A percentile compares a stretch with the other conserved stretches of the same genome.
Evolutionary conservation across 1,140 invertebrate genomes (phyloP).

Genomic region (Bathynomus jamesi): DNA sequence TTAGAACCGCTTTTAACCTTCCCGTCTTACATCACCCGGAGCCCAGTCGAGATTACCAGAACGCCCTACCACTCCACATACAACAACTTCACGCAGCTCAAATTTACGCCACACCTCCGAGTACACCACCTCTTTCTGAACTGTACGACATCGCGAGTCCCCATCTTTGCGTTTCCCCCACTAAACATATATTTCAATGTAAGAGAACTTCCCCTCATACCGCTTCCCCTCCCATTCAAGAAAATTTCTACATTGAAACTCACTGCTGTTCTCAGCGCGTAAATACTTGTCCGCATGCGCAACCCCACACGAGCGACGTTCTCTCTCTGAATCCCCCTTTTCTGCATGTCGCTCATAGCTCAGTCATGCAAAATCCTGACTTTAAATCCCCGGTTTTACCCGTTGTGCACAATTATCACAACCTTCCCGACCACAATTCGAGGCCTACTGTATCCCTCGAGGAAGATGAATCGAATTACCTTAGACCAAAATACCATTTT

Average conservation of each 20-base stretch:
- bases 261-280: conserved; percentile 22
- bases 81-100: conserved; percentile 34
- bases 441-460: conserved; percentile 18
- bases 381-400: not conserved
- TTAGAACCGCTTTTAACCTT: conserved; percentile 18
- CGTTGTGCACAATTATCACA: conserved; percentile 24
- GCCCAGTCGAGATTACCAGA: conserved; percentile 19
- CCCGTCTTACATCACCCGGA: conserved; percentile 16
- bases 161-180: not conserved
- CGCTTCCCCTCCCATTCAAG: not conserved
- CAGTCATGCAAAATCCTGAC: not conserved
- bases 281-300: conserved; percentile 11
- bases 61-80: conserved; percentile 29
- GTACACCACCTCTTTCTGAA: conserved; percentile 32
- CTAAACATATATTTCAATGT: not conserved
- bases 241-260: conserved; percentile 30
- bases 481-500: conserved; percentile 23
- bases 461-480: conserved; percentile 25
- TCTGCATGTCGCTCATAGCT: conserved; percentile 22
- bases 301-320: conserved; percentile 15
- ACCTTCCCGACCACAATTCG: conserved; percentile 18
- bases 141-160: conserved; percentile 34
- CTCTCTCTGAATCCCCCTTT: conserved; percentile 23
- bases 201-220: not conserved
- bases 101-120: conserved; percentile 34